Evolutionary conservation across 2,113 vertebrate genomes (phyloP), one percentile per base, ranked within the genome.

Genomic region (Crotalus horridus): DNA sequence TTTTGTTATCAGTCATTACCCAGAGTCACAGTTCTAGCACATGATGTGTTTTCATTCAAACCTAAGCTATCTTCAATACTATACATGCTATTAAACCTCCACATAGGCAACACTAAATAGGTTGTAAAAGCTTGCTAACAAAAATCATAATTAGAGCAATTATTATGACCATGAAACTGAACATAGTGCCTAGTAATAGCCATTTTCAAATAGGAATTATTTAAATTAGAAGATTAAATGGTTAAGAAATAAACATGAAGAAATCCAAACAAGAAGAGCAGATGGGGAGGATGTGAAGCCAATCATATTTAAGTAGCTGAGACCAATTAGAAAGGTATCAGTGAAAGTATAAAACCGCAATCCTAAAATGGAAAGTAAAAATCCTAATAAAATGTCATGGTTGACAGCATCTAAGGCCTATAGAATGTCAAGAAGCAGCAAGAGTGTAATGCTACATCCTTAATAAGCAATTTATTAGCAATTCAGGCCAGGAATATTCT

Each of bases 251-350:
- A 69, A 94, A 91, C 74, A 87, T 0, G 20, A 89, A 93, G 29
- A 39, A 74, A 93, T 11, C 4, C 61, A 91, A 94, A 93, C 58
- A 89, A 12, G 21, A 93, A 64, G 10, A 94, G 29, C 59, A 93
- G 88, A 95, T 95, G 53, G 54, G 21, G 2, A 96, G 86, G 39
- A 90, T 93, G 20, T 91, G 91, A 95, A 96, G 6, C 29, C 86
- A 94, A 87, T 90, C 55, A 85, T 93, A 94, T 92, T 96, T 94
- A 95, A 96, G 58, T 24, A 97, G 85, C 59, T 39, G 48, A 95
- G 89, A 92, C 11, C 39, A 96, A 94, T 96, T 95, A 91, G 90
- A 85, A 94, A 95, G 92, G 39, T n/a, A 94, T n/a, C 58, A 86
- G 21, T 92, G 94, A 93, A 94, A 39, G 10, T 91, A 1, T 87